Evolutionary conservation across 2,797 vertebrate genomes (phyloP), one percentile per base, ranked within the genome.

Genomic region (Alectoris magna): DNA sequence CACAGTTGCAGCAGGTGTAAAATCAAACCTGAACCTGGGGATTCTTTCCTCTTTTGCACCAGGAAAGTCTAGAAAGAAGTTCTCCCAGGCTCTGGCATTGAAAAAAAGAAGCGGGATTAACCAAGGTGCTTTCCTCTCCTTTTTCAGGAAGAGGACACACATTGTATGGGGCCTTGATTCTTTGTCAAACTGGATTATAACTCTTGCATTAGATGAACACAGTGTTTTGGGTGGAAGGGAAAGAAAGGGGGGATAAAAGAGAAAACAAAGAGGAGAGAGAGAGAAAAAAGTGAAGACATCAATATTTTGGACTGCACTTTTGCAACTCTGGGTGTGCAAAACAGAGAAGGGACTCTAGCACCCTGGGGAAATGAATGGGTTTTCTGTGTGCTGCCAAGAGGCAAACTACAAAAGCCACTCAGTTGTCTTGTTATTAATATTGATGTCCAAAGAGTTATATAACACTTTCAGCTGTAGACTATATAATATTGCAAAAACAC

Each of bases 11-110:
- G 87, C 19, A 88, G 73, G 88, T 73, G 44, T 18, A 89, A 96
- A 92, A 87, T 56, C 44, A 91, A 67, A 82, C 71, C 59, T 88
- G 48, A 83, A 60, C n/a, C 29, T 1, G 14, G 26, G 49, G 48
- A 78, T 64, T 94, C 91, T 53, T 79, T 88, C 72, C 48, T 19
- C 95, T 91, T 87, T 94, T 94, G 72, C 75, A 85, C 56, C 79
- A 44, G 6, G 1, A 14, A 80, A 87, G 69, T 64, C 72, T 27
- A 91, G 39, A 41, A 74, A 46, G n/a, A 86, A 23, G 49, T 67
- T 81, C 53, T 81, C 56, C 85, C 55, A n/a, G 49, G 48, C 15
- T 53, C 44, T 59, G 66, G 44, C 84, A 84, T 44, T 48, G 44
- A 15, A 51, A 51, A 95, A 88, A 91, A 43, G 36, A 63, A 19